These are phyloP conservation scores for Gymnothorax reevesii DNA, from an alignment of 2,797 vertebrate genomes.

Conservation along the genomic window DNA sequence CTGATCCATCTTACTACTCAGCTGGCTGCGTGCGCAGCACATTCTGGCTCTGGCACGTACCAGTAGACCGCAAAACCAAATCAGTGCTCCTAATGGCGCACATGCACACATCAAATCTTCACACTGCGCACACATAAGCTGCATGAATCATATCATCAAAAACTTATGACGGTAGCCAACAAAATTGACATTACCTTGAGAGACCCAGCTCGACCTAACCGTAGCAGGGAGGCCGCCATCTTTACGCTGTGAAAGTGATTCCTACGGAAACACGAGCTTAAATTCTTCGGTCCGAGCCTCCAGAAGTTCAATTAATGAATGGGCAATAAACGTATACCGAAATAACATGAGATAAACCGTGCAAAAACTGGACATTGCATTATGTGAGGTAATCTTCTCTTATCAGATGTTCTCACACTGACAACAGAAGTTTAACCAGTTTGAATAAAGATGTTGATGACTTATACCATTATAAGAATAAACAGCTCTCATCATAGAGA, in stretches of 20 bases:
- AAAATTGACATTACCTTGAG: constrained; percentile 60
- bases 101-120: background rate
- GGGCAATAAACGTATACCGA: background rate
- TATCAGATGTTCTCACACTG: background rate
- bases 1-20: background rate
- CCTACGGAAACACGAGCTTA: constrained; percentile 20
- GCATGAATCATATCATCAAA: background rate
- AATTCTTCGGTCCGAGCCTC: background rate
- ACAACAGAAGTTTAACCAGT: background rate
- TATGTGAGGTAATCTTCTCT: background rate
- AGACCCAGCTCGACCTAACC: constrained; percentile 60
- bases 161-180: background rate
- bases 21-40: too few species aligned
- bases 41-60: background rate
- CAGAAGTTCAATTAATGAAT: background rate
- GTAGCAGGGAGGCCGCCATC: constrained; percentile 70
- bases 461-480: background rate
- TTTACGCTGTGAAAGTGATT: constrained; percentile 37
- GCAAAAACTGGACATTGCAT: background rate
- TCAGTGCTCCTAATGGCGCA: background rate
- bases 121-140: constrained; percentile 53
- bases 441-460: background rate
- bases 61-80: background rate
- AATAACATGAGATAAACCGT: background rate
- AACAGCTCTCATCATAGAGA: background rate